Percentiles rank a stretch among this genome's conserved stretches.
phyloP scores from a whole-genome alignment of 2,113 vertebrate species.

The Phainopepla nitens region DNA sequence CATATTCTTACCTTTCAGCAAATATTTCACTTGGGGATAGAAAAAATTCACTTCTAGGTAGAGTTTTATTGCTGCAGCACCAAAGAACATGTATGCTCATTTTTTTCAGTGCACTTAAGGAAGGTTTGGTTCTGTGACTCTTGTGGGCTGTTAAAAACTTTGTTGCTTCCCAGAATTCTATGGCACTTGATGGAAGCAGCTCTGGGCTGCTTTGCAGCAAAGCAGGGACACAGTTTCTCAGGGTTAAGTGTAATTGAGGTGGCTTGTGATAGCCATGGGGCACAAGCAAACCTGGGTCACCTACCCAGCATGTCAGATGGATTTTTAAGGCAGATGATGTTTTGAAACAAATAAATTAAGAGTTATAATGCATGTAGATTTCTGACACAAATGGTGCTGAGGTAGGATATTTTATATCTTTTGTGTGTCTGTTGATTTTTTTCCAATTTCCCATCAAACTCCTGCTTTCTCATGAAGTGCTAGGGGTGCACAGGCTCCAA shows the following conservation, averaged over 20 bases:
- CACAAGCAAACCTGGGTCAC: background rate
- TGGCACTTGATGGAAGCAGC: background rate
- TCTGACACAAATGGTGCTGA: background rate
- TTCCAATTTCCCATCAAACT: background rate
- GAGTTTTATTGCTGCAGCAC: background rate
- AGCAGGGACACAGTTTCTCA: background rate
- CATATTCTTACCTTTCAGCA: background rate
- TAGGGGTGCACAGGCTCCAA: fast-evolving
- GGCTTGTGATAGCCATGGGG: background rate
- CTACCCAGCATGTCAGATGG: background rate
- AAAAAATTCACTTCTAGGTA: background rate
- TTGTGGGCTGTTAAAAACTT: background rate
- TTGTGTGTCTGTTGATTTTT: background rate
- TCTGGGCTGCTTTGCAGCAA: background rate
- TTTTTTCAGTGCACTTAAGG: background rate
- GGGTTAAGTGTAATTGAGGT: fast-evolving
- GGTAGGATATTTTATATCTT: background rate
- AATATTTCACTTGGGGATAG: background rate
- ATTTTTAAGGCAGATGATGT: background rate
- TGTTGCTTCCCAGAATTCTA: background rate
- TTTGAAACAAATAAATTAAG: background rate
- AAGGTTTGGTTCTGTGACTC: background rate
- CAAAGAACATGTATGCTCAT: fast-evolving
- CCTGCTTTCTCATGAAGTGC: background rate
- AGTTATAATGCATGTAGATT: background rate